Evolutionary conservation across 2,113 vertebrate species (phyloP), one percentile per base, ranked within the genome.

Genomic region (Cottus gobio): DNA sequence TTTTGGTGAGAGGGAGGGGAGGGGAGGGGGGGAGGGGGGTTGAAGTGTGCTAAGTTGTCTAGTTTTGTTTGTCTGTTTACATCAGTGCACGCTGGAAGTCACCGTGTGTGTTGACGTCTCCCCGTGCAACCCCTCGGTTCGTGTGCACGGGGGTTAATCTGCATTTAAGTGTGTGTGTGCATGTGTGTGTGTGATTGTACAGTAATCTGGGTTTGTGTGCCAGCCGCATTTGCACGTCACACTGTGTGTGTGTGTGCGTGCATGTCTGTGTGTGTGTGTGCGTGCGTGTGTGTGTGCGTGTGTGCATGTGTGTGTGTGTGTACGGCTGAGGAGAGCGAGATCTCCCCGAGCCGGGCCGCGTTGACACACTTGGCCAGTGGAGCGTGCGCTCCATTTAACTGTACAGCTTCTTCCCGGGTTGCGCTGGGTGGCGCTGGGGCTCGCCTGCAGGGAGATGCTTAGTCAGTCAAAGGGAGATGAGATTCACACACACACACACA

Each of bases 311-410:
- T 63, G n/a, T n/a, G n/a, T n/a, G n/a, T n/a, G n/a, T n/a, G n/a
- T n/a, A n/a, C 63, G 78, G 73, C 72, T 79, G 85, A 71, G 76
- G 48, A 75, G 68, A 80, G 68, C 37, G 20, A 78, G 82, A 79
- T 87, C 89, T 91, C 82, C 3, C 85, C 56, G 30, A 83, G 83
- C 84, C 71, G 42, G 65, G 70, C 77, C 31, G 83, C 74, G 26
- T 73, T 85, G 90, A 90, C 88, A 90, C 92, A 91, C 87, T 85
- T 91, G 90, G 81, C 71, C 90, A 83, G 80, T 82, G 84, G 94
- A 87, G 91, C 91, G 37, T 90, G 85, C 69, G 85, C 88, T 90
- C 91, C 79, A 92, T 90, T 91, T 93, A 91, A 90, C 89, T 85
- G 87, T 80, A 83, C 86, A 63, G 85, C 88, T 79, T 83, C 85